A percentile compares a stretch with the other conserved stretches of the same genome.
Conservation (phyloP, 2,888 invertebrate genomes). For the Parnassius smintheus region DNA sequence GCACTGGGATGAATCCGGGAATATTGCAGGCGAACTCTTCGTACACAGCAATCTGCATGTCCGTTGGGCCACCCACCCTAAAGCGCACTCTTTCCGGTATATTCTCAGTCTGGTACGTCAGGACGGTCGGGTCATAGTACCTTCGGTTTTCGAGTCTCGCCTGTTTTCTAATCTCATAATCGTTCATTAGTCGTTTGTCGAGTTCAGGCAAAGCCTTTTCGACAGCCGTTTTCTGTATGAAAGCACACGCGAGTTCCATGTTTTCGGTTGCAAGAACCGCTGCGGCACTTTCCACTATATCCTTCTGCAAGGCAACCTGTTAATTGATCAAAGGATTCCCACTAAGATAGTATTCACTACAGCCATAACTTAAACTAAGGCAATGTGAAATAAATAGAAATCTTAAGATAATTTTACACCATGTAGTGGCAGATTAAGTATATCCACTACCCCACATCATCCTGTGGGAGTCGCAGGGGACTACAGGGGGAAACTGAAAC, state of each 20-base stretch:
- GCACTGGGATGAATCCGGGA: constrained; percentile 94
- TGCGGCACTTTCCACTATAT: constrained; percentile 94
- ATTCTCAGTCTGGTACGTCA: constrained; percentile 95
- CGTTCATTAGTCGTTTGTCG: constrained; percentile 93
- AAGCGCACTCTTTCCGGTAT: constrained; percentile 96
- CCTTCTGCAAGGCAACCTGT: constrained; percentile 72
- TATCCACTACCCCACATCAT: too few relatives aligned
- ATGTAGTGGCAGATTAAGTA: too few relatives aligned
- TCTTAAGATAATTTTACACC: background rate
- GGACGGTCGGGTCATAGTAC: constrained; percentile 92
- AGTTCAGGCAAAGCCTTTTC: constrained; percentile 98
- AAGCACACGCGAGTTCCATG: constrained; percentile 97
- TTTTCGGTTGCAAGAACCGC: constrained; percentile 95
- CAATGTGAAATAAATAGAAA: too few relatives aligned
- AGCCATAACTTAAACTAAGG: background rate
- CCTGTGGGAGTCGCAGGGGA: too few relatives aligned
- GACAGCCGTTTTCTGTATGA: constrained; percentile 98
- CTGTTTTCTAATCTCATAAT: constrained; percentile 94
- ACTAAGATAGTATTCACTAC: constrained; percentile 3
- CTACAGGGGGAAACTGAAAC: too few relatives aligned
- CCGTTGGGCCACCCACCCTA: constrained; percentile 91
- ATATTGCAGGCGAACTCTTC: constrained; percentile 98
- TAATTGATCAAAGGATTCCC: constrained; percentile 22
- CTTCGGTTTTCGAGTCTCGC: constrained; percentile 94
- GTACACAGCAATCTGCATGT: constrained; percentile 95